Evolutionary conservation across 1,140 invertebrate genomes (phyloP).

Genomic region (Leptonema lineaticorne): DNA sequence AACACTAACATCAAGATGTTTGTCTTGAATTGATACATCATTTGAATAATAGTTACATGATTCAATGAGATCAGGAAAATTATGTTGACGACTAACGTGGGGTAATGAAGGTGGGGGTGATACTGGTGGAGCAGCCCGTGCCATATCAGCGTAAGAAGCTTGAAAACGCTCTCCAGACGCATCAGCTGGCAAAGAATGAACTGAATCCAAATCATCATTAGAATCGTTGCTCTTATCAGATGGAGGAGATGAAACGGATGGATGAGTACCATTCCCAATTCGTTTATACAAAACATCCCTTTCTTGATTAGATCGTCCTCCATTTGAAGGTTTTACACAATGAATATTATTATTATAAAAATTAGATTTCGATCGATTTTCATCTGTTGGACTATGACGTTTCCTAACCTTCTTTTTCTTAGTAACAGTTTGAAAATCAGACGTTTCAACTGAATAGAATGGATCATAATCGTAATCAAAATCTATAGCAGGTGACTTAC

Average conservation of each 20-base stretch:
- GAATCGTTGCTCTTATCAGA: conserved; percentile 75
- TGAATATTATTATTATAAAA: conserved; percentile 26
- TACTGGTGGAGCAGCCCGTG: conserved; percentile 56
- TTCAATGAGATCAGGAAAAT: conserved; percentile 55
- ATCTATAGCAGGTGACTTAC: conserved; percentile 21
- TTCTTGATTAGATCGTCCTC: conserved; percentile 26
- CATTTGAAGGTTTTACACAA: conserved; percentile 15
- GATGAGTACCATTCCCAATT: conserved; percentile 36
- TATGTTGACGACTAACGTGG: conserved; percentile 42
- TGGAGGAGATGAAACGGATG: conserved; percentile 61
- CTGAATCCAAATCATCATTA: conserved; percentile 69
- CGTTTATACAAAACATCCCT: conserved; percentile 36
- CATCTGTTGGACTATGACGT: conserved; percentile 52
- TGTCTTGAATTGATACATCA: conserved; percentile 40
- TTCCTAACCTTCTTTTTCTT: conserved; percentile 73
- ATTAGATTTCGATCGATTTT: conserved; percentile 42
- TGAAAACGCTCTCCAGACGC: conserved; percentile 53
- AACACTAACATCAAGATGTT: conserved; percentile 33
- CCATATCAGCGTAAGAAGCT: conserved; percentile 74
- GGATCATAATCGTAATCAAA: conserved; percentile 24
- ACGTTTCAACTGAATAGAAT: conserved; percentile 47
- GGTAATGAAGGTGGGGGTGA: conserved; percentile 22
- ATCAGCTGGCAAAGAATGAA: conserved; percentile 69
- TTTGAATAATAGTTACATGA: conserved; percentile 53
- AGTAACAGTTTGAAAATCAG: conserved; percentile 71